Evolutionary conservation across 2,888 invertebrate genomes (phyloP).

Genomic region (Lasioglossum leucozonium): DNA sequence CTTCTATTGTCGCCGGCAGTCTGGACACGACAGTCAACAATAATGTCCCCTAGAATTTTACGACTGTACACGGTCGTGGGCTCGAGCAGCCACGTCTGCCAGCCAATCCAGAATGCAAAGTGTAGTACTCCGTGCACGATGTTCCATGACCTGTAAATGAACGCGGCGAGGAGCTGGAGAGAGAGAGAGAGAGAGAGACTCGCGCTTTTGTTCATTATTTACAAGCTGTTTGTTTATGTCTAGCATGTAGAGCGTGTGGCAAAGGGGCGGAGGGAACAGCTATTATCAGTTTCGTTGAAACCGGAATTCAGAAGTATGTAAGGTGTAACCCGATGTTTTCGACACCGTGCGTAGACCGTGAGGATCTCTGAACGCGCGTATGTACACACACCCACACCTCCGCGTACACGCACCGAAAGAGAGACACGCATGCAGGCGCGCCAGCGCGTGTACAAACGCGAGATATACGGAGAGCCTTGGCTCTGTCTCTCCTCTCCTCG

Average conservation of each 20-base stretch:
- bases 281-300: constrained; percentile 57
- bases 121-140: background rate
- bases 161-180: constrained; percentile 21
- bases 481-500: constrained; percentile 69
- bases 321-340: constrained; percentile 67
- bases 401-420: constrained; percentile 26
- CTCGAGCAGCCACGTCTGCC: constrained; percentile 1
- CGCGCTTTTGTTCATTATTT: constrained; percentile 29
- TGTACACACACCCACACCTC: constrained; percentile 43
- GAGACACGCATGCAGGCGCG: constrained; percentile 17
- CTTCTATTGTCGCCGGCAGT: constrained; percentile 35
- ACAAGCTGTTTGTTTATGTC: constrained; percentile 52
- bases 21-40: constrained; percentile 19
- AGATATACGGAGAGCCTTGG: constrained; percentile 73
- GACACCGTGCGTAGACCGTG: constrained; percentile 63
- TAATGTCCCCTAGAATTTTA: constrained; percentile 48
- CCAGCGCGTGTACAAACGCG: constrained; percentile 43
- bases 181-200: constrained; percentile 17
- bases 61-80: constrained; percentile 8
- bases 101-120: background rate
- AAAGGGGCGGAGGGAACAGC: background rate
- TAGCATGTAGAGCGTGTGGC: background rate
- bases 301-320: constrained; percentile 58
- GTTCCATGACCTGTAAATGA: constrained; percentile 31
- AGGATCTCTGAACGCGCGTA: constrained; percentile 55